Conservation (phyloP, 2,113 vertebrate genomes). For the Promerops cafer region DNA sequence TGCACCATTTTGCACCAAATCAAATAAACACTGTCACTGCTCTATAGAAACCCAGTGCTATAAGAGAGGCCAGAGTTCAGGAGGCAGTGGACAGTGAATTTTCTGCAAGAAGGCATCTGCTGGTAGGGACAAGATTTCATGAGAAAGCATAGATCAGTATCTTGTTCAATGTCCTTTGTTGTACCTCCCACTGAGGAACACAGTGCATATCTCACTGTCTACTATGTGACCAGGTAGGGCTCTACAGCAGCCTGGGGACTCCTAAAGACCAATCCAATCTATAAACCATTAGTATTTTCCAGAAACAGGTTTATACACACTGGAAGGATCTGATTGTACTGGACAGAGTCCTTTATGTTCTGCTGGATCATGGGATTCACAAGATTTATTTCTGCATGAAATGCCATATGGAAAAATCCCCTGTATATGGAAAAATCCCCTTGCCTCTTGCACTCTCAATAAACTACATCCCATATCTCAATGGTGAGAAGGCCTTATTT, state of each 20-base stretch:
- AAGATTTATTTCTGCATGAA: neutral
- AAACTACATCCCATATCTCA: neutral
- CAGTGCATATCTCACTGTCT: rapidly evolving
- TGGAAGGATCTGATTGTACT: neutral
- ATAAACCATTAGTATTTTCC: neutral
- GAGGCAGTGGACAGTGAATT: neutral
- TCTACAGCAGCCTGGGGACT: neutral
- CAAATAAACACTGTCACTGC: neutral
- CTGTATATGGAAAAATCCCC: neutral
- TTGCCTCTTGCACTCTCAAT: neutral
- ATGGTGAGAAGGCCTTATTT: neutral
- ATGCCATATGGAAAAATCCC: neutral
- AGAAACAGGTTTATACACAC: neutral
- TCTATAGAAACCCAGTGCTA: neutral
- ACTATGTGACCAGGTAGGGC: neutral
- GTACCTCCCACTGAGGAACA: neutral
- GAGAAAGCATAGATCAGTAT: neutral
- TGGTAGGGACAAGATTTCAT: neutral
- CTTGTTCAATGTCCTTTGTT: neutral
- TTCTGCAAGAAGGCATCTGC: neutral
- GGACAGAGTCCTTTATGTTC: neutral
- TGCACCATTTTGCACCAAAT: neutral
- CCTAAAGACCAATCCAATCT: neutral
- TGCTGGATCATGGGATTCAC: neutral
- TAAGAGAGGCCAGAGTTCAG: neutral